phyloP scores from a whole-genome alignment of 2,797 vertebrate species.

The Heliangelus exortis region DNA sequence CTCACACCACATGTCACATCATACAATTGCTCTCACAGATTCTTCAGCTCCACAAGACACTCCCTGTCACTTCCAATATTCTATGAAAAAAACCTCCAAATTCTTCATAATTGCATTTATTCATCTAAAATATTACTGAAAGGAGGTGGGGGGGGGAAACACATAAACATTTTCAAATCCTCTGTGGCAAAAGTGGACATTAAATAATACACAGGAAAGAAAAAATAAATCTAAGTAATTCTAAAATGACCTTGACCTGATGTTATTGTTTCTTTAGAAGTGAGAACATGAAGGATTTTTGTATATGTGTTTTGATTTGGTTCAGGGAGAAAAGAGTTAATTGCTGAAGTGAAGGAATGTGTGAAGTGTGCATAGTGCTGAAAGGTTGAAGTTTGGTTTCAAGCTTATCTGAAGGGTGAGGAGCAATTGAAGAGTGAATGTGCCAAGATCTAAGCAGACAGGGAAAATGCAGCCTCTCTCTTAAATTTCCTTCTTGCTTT shows the following conservation, averaged over 20 bases:
- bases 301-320: conserved; percentile 32
- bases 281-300: neutral
- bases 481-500: conserved; percentile 8
- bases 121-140: neutral
- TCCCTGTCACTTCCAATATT: neutral
- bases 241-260: conserved; percentile 24
- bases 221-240: neutral
- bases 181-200: neutral
- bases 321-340: conserved; percentile 46
- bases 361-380: conserved; percentile 48
- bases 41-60: neutral
- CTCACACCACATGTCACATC: neutral
- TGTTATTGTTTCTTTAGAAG: conserved; percentile 11
- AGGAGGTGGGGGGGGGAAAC: neutral
- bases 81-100: neutral
- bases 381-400: conserved; percentile 58
- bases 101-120: neutral
- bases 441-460: conserved; percentile 46
- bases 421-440: conserved; percentile 13
- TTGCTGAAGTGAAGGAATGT: conserved; percentile 61
- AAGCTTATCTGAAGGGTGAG: conserved; percentile 43
- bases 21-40: neutral
- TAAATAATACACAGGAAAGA: neutral
- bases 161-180: neutral
- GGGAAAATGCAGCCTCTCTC: neutral